These are phyloP conservation scores for Pherbina coryleti DNA, from an alignment of 2,888 invertebrate genomes.

Conservation along the genomic window DNA sequence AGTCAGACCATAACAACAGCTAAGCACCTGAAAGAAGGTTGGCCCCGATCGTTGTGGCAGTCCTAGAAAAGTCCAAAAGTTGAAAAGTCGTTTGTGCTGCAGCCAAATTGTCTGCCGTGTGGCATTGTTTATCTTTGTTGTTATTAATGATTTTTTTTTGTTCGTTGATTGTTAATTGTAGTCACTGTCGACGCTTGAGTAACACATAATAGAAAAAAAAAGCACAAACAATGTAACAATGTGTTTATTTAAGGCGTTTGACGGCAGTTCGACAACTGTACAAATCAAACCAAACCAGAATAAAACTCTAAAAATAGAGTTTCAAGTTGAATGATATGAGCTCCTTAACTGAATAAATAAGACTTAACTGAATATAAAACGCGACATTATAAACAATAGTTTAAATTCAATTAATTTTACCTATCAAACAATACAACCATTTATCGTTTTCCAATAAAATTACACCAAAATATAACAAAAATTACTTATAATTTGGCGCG, in stretches of 20 bases:
- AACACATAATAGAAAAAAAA: not conserved
- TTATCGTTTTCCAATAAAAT: too few species aligned
- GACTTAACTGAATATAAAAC: too few species aligned
- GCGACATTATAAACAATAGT: not conserved
- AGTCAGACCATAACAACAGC: not conserved
- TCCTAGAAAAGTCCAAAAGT: not conserved
- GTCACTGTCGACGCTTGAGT: not conserved
- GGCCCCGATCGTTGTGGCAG: not conserved
- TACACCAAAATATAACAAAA: too few species aligned
- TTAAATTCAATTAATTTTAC: not conserved
- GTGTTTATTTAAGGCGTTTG: not conserved
- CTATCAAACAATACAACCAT: too few species aligned
- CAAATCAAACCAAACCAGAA: not conserved
- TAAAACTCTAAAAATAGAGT: not conserved
- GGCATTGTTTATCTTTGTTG: slow-evolving; percentile 1
- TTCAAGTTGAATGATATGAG: not conserved
- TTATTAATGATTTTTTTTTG: not conserved
- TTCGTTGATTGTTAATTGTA: slow-evolving; percentile 6
- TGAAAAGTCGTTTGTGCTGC: not conserved
- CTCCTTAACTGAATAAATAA: not conserved
- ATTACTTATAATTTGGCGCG: too few species aligned
- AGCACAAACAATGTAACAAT: not conserved
- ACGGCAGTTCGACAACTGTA: not conserved
- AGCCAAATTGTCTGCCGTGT: slow-evolving; percentile 18
- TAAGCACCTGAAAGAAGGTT: slow-evolving; percentile 8